Base-by-base conservation (phyloP, 2,113 vertebrate species). In the Poeciliopsis retropinna region DNA sequence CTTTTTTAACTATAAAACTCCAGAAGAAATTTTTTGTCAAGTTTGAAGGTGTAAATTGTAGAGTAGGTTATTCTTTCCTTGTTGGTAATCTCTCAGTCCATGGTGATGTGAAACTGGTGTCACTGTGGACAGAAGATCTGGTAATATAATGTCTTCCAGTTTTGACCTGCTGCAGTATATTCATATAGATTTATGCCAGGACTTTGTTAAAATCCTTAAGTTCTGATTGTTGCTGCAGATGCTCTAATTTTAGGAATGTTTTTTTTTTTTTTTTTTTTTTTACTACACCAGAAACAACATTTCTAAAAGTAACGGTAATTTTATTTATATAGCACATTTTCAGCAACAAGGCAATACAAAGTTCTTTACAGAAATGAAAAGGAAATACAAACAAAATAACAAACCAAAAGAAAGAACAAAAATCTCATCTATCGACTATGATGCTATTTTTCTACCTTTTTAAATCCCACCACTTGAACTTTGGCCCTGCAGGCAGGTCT, bases 401-500 rank as follows among this genome's bases (percentile, higher is more conserved):
- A 34, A 34, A 8, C 32, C 32, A 34, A 34, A 34, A 34, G 32
- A 34, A 34, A 34, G 32, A 34, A 7, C 7, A 34, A 34, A 34
- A 9, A 34, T 34, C 32, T 9, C 32, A 34, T 34, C 32, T 57
- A 57, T 57, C 0, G 3, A 57, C 10, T 19, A 57, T 57, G 51
- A 57, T 25, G 25, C 22, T n/a, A 9, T 10, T 57, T n/a, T 57
- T 9, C 22, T 25, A 57, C 51, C 3, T 57, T 51, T 47, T 57
- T 57, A 57, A 57, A 57, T 57, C 25, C 6, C 51, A 57, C 22
- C 51, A 57, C 51, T 75, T 85, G 82, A 67, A 73, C 79, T 93
- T 92, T 90, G 81, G 70, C 88, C 82, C 76, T 65, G 5, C 70
- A 66, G 41, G 81, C 71, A 66, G 76, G 72, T 79, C 54, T 80